A percentile compares a stretch with the other conserved stretches of the same genome.
Conservation (phyloP, 2,797 vertebrate species). For the Malacoraja senta region DNA sequence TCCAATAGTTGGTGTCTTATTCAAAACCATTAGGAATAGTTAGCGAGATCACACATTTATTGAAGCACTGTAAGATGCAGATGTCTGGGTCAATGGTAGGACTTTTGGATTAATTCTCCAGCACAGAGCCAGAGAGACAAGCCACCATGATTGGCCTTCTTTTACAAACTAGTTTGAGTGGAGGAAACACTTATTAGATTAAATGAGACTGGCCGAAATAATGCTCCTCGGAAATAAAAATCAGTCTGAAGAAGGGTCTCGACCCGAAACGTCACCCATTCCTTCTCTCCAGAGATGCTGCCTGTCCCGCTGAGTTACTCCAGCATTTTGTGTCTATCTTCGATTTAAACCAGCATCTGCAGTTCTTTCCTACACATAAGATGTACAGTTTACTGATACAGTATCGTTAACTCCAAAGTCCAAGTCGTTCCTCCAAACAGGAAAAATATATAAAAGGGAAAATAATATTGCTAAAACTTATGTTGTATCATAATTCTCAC, state of each 20-base stretch:
- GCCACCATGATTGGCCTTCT: not conserved
- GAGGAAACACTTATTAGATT: not conserved
- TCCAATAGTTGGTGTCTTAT: too few species aligned
- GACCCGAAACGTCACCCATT: too few species aligned
- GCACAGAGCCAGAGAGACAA: not conserved
- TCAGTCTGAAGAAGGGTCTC: too few species aligned
- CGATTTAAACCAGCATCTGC: too few species aligned
- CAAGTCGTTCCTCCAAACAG: not conserved
- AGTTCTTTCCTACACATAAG: not conserved
- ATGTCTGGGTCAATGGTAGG: not conserved
- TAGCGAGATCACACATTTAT: too few species aligned
- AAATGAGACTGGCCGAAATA: not conserved
- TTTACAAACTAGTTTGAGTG: not conserved
- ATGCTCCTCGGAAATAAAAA: not conserved
- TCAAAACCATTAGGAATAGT: too few species aligned
- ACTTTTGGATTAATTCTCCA: not conserved
- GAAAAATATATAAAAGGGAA: not conserved
- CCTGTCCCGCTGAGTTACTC: too few species aligned
- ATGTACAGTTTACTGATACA: not conserved
- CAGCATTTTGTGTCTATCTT: too few species aligned
- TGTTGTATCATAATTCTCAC: constrained; percentile 21
- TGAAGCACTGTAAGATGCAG: not conserved
- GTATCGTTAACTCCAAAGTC: not conserved
- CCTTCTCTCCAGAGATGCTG: too few species aligned
- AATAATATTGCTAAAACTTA: constrained; percentile 30